Evolutionary conservation across 2,113 vertebrate species (phyloP).

Genomic region (Cavia aperea): DNA sequence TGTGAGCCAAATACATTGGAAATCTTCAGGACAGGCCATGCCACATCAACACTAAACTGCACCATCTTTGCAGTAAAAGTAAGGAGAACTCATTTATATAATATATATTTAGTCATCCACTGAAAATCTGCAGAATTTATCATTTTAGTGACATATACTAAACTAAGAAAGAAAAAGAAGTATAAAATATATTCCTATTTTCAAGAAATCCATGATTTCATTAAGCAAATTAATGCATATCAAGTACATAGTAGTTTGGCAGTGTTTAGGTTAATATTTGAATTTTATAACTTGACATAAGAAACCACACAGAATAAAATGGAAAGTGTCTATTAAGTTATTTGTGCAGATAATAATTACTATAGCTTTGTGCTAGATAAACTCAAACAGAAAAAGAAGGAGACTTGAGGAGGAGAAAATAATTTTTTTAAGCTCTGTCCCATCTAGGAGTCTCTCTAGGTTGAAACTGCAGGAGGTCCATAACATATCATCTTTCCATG

Average conservation of each 20-base stretch:
- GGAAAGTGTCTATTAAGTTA: not conserved
- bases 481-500: not conserved
- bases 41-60: not conserved
- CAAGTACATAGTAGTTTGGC: not conserved
- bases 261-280: constrained; percentile 2
- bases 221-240: not conserved
- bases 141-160: not conserved
- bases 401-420: not conserved
- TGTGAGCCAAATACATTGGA: not conserved
- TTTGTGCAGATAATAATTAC: not conserved
- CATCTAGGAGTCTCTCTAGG: not conserved
- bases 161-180: not conserved
- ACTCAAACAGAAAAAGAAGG: not conserved
- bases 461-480: not conserved
- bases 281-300: constrained; percentile 2
- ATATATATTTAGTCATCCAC: not conserved
- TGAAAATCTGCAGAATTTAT: not conserved
- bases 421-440: not conserved
- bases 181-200: not conserved
- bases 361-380: not conserved
- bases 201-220: constrained; percentile 13
- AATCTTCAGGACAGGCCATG: not conserved
- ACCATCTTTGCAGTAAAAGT: not conserved
- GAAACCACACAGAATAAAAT: not conserved
- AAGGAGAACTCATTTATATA: not conserved